phyloP scores from a whole-genome alignment of 2,797 vertebrate genomes.

The Sitta carolinensis region DNA sequence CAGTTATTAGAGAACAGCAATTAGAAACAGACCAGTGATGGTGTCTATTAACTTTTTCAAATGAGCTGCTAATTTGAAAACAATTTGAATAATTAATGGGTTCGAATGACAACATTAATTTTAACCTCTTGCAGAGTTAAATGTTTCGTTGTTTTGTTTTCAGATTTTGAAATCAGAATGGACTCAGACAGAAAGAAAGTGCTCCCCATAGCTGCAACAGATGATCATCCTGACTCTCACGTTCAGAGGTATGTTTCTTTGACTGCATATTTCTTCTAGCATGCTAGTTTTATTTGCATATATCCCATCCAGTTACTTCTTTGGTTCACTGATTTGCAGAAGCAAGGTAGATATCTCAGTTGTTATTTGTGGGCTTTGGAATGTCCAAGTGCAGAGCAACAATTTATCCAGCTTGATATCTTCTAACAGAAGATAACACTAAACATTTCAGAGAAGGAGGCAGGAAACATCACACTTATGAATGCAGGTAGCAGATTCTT shows the following conservation, averaged over 20 bases:
- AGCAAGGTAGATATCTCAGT: background rate
- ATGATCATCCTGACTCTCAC: conserved; percentile 5
- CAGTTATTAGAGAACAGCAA: background rate
- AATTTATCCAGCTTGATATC: background rate
- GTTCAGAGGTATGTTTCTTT: conserved; percentile 65
- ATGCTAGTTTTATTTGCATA: background rate
- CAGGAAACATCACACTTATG: background rate
- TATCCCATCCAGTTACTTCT: background rate
- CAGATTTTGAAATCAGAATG: conserved; percentile 81
- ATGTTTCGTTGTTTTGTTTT: conserved; percentile 35
- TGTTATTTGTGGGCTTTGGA: background rate
- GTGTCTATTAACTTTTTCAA: background rate
- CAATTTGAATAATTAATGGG: background rate
- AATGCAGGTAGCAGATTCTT: background rate
- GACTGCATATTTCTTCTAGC: background rate
- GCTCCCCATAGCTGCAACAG: conserved; percentile 46
- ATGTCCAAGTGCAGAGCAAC: background rate
- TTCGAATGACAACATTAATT: background rate
- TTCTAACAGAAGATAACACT: background rate
- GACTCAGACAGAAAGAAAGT: conserved; percentile 65
- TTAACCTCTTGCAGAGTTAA: conserved; percentile 4
- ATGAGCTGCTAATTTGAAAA: background rate
- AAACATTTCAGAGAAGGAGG: background rate
- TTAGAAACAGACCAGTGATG: background rate
- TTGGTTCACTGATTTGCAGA: background rate